Base-by-base conservation (phyloP, 2,888 invertebrate species). In the Acrobasis suavella region DNA sequence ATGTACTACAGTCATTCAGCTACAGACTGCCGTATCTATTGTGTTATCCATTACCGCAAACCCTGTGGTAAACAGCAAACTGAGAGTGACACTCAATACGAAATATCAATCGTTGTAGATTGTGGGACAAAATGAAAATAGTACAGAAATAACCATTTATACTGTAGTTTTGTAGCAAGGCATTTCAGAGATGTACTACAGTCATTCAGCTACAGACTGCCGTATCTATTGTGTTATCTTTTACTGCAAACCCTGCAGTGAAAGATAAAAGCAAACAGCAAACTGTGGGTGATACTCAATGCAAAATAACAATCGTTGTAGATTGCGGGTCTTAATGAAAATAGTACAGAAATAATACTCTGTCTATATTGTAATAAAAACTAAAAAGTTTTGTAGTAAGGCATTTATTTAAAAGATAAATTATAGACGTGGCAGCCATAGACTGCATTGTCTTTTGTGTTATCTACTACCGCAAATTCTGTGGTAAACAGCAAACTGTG, bases 311-410 rank as follows among this genome's bases (percentile, higher is more conserved):
- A 64, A 61, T 58, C 52, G 56, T 46, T 51, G 56, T 81, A 82
- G 83, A 83, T 83, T 82, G 83, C n/a, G 46, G 14, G n/a, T n/a
- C 46, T 2, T n/a, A 46, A 46, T n/a, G n/a, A 46, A 14, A 6
- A 46, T 6, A 46, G 6, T n/a, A 14, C 46, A 46, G 46, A 46
- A 7, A 7, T n/a, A n/a, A 46, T n/a, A n/a, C n/a, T n/a, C 12
- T 3, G n/a, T n/a, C n/a, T n/a, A n/a, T n/a, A n/a, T n/a, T n/a
- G n/a, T n/a, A n/a, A n/a, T n/a, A n/a, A n/a, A n/a, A n/a, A n/a
- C n/a, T n/a, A n/a, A n/a, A n/a, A n/a, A n/a, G n/a, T n/a, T n/a
- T n/a, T n/a, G n/a, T n/a, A n/a, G n/a, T n/a, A n/a, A n/a, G n/a
- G n/a, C n/a, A n/a, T n/a, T n/a, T n/a, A n/a, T n/a, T n/a, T n/a